phyloP scores from a whole-genome alignment of 2,113 vertebrate species.

The Synodontis membranacea region DNA sequence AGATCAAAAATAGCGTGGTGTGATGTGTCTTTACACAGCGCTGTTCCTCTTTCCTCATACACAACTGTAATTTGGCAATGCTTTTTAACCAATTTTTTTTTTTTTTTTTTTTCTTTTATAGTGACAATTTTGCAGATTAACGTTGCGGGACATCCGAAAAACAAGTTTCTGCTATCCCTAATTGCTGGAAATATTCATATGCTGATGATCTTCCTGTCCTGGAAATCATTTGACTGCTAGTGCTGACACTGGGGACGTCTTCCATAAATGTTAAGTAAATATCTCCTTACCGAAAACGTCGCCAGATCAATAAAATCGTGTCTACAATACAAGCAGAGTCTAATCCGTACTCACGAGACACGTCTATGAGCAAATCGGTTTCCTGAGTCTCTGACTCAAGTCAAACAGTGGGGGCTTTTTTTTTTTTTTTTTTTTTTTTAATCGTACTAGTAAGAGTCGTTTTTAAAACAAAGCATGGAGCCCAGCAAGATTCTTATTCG shows the following conservation, averaged over 20 bases:
- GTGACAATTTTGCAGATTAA: not conserved
- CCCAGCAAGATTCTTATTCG: too few species aligned
- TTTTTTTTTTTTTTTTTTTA: too few species aligned
- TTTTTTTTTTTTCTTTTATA: too few species aligned
- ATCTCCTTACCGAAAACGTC: not conserved
- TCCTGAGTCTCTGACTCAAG: not conserved
- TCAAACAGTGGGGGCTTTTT: not conserved
- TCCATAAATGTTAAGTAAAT: not conserved
- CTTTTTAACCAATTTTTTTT: too few species aligned
- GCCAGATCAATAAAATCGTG: not conserved
- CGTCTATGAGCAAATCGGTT: not conserved
- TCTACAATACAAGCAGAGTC: not conserved
- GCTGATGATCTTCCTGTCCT: not conserved
- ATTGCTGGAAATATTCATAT: not conserved
- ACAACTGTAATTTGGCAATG: not conserved
- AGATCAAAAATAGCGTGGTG: not conserved
- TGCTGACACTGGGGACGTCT: not conserved
- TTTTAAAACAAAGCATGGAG: too few species aligned
- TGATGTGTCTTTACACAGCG: not conserved
- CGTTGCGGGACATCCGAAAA: not conserved
- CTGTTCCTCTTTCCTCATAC: not conserved
- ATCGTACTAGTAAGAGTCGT: too few species aligned
- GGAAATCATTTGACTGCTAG: not conserved
- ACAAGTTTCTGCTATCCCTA: not conserved
- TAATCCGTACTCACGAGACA: not conserved